phyloP scores from a whole-genome alignment of 2,888 invertebrate genomes.

The Pollenia amentaria region DNA sequence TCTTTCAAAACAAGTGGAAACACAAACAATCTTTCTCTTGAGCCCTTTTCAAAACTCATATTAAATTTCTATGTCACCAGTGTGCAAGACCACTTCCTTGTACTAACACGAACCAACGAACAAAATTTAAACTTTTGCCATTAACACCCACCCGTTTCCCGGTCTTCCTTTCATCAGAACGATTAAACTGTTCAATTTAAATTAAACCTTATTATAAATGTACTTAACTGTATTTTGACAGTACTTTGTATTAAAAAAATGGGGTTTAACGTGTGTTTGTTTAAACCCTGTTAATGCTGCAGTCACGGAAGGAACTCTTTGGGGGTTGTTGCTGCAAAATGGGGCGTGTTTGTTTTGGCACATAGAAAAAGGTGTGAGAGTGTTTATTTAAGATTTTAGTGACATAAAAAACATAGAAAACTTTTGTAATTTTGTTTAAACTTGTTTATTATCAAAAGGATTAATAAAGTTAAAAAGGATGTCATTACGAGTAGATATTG shows the following conservation, averaged over 20 bases:
- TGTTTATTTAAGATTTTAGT: slow-evolving; percentile 47
- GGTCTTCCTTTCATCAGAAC: slow-evolving; percentile 62
- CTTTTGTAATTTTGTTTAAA: slow-evolving; percentile 48
- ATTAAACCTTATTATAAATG: slow-evolving; percentile 55
- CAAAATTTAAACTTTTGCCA: slow-evolving; percentile 36
- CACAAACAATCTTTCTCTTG: too few relatives aligned
- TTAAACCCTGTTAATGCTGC: slow-evolving; percentile 57
- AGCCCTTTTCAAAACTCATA: not conserved
- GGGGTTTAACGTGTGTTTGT: slow-evolving; percentile 57
- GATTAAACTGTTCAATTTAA: slow-evolving; percentile 70
- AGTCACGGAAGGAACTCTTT: slow-evolving; percentile 44
- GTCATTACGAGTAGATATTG: slow-evolving; percentile 32
- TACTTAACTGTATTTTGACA: slow-evolving; percentile 35
- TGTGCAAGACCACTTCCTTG: slow-evolving; percentile 18
- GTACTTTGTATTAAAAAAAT: slow-evolving; percentile 10
- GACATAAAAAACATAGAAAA: slow-evolving; percentile 10
- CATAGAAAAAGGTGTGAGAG: slow-evolving; percentile 46
- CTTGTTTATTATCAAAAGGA: slow-evolving; percentile 59
- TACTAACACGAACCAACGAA: not conserved
- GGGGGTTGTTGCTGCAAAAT: slow-evolving; percentile 31
- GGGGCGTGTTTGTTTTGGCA: slow-evolving; percentile 50
- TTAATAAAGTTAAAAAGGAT: slow-evolving; percentile 45
- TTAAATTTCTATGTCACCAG: slow-evolving; percentile 66
- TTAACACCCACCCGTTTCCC: slow-evolving; percentile 51
- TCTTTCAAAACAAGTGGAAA: too few relatives aligned